phyloP scores from a whole-genome alignment of 64 coral and sea anemone species.

The Montipora capricornis region DNA sequence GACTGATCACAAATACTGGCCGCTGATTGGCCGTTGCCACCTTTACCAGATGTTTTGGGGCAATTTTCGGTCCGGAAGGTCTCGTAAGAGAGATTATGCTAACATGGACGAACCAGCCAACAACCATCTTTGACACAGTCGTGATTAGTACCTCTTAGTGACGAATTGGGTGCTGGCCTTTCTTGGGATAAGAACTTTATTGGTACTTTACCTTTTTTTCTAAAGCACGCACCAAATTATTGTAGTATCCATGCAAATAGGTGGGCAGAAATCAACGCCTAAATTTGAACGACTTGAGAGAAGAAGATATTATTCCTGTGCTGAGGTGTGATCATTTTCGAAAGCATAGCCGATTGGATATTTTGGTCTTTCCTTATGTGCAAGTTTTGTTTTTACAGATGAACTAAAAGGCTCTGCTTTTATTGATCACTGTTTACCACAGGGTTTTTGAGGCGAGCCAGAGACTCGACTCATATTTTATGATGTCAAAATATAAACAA shows the following conservation, averaged over 20 bases:
- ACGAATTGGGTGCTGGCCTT: neutral
- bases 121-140: slow-evolving; percentile 13
- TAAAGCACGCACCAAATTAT: neutral
- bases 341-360: neutral
- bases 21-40: slow-evolving; percentile 96
- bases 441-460: neutral
- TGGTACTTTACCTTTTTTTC: slow-evolving; percentile 3
- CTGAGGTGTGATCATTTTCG: neutral
- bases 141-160: neutral
- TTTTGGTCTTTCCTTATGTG: neutral
- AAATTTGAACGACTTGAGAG: neutral
- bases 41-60: slow-evolving; percentile 86
- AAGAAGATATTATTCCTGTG: neutral
- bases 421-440: too few relatives aligned
- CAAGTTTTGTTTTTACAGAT: neutral
- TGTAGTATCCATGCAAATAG: neutral
- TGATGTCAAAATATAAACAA: neutral
- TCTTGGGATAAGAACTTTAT: slow-evolving; percentile 18
- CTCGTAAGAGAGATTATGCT: slow-evolving; percentile 84
- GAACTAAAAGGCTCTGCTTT: too few relatives aligned
- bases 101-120: neutral
- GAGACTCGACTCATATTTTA: too few relatives aligned
- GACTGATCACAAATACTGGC: slow-evolving; percentile 14
- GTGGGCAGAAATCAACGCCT: neutral
- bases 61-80: slow-evolving; percentile 82